phyloP scores from a whole-genome alignment of 2,888 invertebrate genomes.

The Melinopterus prodromus region DNA sequence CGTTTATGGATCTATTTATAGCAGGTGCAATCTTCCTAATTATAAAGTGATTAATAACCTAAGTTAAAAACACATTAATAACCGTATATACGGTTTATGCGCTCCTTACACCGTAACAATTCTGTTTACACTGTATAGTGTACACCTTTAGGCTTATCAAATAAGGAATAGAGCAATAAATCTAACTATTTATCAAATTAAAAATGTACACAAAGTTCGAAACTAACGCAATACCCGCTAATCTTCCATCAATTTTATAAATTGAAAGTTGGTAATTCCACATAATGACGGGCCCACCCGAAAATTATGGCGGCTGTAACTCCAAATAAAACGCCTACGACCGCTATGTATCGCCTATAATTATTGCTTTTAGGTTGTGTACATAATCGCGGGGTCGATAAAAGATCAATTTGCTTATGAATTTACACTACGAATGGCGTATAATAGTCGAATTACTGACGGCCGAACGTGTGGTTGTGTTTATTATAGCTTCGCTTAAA shows the following conservation, averaged over 20 bases:
- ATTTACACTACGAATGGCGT: slow-evolving; percentile 4
- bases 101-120: neutral
- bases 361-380: slow-evolving; percentile 4
- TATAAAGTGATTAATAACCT: neutral
- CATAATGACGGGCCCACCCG: neutral
- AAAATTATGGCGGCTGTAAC: neutral
- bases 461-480: neutral
- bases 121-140: neutral
- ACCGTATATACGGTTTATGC: neutral
- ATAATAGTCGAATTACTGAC: neutral
- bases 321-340: neutral
- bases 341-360: neutral
- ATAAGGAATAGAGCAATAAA: neutral
- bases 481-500: neutral
- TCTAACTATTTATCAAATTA: neutral
- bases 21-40: neutral
- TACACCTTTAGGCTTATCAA: neutral
- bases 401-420: neutral
- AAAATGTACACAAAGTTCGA: neutral
- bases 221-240: neutral
- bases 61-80: neutral
- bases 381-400: slow-evolving; percentile 4
- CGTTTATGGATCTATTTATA: neutral
- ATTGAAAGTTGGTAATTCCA: neutral
- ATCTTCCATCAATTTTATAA: neutral